Percentiles rank a stretch among this genome's conserved stretches.
phyloP scores from a whole-genome alignment of 2,888 invertebrate genomes.

The Limnephilus lunatus region DNA sequence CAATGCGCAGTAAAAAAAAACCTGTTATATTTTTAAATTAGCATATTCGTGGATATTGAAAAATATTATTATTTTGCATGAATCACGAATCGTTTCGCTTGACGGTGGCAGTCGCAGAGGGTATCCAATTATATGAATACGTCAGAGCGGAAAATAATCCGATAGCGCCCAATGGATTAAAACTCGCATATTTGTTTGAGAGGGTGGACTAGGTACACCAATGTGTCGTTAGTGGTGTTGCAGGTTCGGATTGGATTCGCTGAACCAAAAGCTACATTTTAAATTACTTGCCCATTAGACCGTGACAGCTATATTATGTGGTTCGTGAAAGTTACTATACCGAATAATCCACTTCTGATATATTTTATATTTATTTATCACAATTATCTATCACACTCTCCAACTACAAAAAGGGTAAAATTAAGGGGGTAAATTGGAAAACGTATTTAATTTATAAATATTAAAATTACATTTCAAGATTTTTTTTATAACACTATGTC shows the following conservation, averaged over 20 bases:
- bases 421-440: too few species aligned
- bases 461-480: too few species aligned
- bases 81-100: slow-evolving; percentile 47
- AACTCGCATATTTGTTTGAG: slow-evolving; percentile 56
- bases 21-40: neutral
- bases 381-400: too few species aligned
- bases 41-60: neutral
- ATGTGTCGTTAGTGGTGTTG: slow-evolving; percentile 56
- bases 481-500: too few species aligned
- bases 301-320: neutral
- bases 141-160: slow-evolving; percentile 50
- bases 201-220: slow-evolving; percentile 20
- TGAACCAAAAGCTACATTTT: neutral
- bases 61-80: slow-evolving; percentile 33
- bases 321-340: neutral
- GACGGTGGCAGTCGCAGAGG: slow-evolving; percentile 22
- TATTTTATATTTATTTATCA: too few species aligned
- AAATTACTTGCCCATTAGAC: neutral
- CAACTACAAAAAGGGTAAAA: too few species aligned
- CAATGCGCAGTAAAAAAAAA: neutral
- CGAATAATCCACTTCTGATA: neutral
- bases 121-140: slow-evolving; percentile 58
- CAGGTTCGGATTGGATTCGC: neutral
- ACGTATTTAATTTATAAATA: too few species aligned
- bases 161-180: slow-evolving; percentile 53